A percentile compares a stretch with the other conserved stretches of the same genome.
Conservation (phyloP, 2,797 vertebrate species). For the Choloepus didactylus region DNA sequence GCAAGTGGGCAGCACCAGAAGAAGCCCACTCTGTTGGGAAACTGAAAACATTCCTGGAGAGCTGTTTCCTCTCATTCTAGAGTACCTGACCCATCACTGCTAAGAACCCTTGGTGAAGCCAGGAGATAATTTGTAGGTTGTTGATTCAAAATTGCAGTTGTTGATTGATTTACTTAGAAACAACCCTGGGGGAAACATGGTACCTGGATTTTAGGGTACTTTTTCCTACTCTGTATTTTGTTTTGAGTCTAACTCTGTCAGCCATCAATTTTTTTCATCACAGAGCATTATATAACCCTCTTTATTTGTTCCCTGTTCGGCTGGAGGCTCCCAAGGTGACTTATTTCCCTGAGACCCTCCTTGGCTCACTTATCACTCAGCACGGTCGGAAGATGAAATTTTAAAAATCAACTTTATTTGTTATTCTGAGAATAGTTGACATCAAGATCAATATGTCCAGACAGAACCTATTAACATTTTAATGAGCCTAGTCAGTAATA, state of each 20-base stretch:
- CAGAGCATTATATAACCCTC: background rate
- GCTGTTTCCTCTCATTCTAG: too few relatives aligned
- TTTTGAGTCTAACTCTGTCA: background rate
- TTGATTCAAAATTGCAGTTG: background rate
- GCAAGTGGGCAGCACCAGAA: background rate
- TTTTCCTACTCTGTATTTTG: background rate
- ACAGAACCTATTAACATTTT: slow-evolving; percentile 90
- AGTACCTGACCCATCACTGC: fast-evolving
- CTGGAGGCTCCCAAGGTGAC: slow-evolving; percentile 44
- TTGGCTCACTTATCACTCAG: slow-evolving; percentile 80
- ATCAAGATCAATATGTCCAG: slow-evolving; percentile 89
- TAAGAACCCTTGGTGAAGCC: background rate
- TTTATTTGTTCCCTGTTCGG: slow-evolving; percentile 29
- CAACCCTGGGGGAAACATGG: background rate
- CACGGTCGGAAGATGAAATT: slow-evolving; percentile 75
- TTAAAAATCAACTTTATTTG: slow-evolving; percentile 86
- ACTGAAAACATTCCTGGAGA: too few relatives aligned
- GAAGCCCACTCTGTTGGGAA: fast-evolving
- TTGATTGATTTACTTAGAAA: background rate
- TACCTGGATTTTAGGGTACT: background rate
- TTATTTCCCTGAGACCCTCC: slow-evolving; percentile 74
- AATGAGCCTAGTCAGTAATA: slow-evolving; percentile 88
- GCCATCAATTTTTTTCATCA: background rate
- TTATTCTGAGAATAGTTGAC: slow-evolving; percentile 87
- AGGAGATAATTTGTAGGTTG: background rate